Evolutionary conservation across 2,797 vertebrate species (phyloP).

Genomic region (Sternarchorhynchus goeldii): DNA sequence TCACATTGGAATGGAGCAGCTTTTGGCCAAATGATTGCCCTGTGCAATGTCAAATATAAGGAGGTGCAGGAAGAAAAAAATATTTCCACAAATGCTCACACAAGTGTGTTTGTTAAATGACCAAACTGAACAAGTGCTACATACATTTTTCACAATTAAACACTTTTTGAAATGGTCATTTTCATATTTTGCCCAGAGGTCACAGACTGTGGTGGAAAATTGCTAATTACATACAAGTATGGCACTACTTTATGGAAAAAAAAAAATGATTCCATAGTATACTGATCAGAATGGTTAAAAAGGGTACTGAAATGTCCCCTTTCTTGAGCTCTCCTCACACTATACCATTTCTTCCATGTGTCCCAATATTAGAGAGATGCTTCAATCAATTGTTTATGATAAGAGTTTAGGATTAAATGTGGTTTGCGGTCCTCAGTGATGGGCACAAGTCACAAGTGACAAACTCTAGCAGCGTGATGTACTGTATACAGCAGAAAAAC

Average conservation of each 20-base stretch:
- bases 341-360: slow-evolving; percentile 27
- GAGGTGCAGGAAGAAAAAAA: slow-evolving; percentile 14
- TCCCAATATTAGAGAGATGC: slow-evolving; percentile 22
- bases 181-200: slow-evolving; percentile 38
- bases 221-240: slow-evolving; percentile 39
- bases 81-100: slow-evolving; percentile 13
- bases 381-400: slow-evolving; percentile 16
- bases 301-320: slow-evolving; percentile 33
- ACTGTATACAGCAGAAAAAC: slow-evolving; percentile 46
- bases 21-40: slow-evolving; percentile 56
- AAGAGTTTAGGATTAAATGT: slow-evolving; percentile 28
- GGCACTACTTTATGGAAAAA: slow-evolving; percentile 33
- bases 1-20: slow-evolving; percentile 57
- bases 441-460: slow-evolving; percentile 51
- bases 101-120: slow-evolving; percentile 33
- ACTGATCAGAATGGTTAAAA: slow-evolving; percentile 32
- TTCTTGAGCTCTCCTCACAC: slow-evolving; percentile 26
- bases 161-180: slow-evolving; percentile 30
- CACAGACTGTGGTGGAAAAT: slow-evolving; percentile 37
- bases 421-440: slow-evolving; percentile 17
- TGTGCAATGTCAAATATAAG: slow-evolving; percentile 54
- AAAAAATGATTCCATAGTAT: slow-evolving; percentile 25
- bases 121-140: slow-evolving; percentile 46
- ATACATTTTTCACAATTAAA: slow-evolving; percentile 46
- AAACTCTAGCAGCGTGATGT: slow-evolving; percentile 51